phyloP scores from a whole-genome alignment of 1,140 invertebrate species.

The Apocrypta bakeri region DNA sequence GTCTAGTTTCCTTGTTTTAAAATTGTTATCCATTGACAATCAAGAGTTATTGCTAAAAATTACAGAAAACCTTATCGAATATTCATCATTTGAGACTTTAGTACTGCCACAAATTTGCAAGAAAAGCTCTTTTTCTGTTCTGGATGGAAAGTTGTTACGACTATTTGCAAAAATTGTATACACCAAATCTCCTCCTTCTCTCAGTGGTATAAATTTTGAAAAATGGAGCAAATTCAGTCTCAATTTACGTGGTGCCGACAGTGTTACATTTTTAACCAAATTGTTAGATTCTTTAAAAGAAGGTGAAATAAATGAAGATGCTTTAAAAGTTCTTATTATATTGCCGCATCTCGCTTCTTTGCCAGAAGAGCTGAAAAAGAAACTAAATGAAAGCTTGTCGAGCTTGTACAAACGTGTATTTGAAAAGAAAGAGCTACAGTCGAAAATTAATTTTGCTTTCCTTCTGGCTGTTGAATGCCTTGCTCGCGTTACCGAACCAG shows the following conservation, averaged over 20 bases:
- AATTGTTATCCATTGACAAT: slow-evolving; percentile 76
- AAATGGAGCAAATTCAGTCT: slow-evolving; percentile 81
- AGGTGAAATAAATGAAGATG: slow-evolving; percentile 55
- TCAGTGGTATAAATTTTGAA: slow-evolving; percentile 76
- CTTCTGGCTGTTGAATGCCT: slow-evolving; percentile 75
- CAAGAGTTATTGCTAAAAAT: slow-evolving; percentile 77
- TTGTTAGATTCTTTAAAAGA: slow-evolving; percentile 56
- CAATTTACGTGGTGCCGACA: slow-evolving; percentile 71
- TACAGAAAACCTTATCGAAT: slow-evolving; percentile 79
- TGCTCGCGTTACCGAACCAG: slow-evolving; percentile 74
- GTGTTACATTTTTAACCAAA: slow-evolving; percentile 53
- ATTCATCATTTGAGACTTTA: slow-evolving; percentile 83
- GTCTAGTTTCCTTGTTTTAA: slow-evolving; percentile 79
- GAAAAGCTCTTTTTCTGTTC: slow-evolving; percentile 75
- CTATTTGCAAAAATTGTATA: slow-evolving; percentile 82
- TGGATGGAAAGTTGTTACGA: slow-evolving; percentile 76
- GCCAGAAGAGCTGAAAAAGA: slow-evolving; percentile 53
- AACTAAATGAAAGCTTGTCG: slow-evolving; percentile 54
- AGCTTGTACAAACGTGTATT: slow-evolving; percentile 58
- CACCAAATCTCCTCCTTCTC: slow-evolving; percentile 79
- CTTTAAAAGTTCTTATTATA: slow-evolving; percentile 63
- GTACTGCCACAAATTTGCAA: slow-evolving; percentile 82
- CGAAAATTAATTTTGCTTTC: slow-evolving; percentile 63
- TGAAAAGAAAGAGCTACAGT: slow-evolving; percentile 35
- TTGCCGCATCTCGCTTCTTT: slow-evolving; percentile 64